These are phyloP conservation scores for Eristalis tenax DNA, from an alignment of 2,888 invertebrate species.

Conservation along the genomic window DNA sequence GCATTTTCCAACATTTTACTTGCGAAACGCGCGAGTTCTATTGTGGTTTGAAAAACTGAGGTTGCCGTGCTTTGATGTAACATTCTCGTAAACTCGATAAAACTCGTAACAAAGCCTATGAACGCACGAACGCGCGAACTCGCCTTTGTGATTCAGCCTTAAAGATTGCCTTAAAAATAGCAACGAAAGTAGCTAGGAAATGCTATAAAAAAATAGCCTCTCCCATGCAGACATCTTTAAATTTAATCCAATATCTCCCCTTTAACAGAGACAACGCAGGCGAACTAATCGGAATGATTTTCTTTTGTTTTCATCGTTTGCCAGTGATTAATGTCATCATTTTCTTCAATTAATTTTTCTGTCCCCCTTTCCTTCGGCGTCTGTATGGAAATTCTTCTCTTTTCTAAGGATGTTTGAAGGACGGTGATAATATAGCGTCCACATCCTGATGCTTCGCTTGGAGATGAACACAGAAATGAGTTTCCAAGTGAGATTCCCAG, in stretches of 20 bases:
- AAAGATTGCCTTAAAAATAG: too few species aligned
- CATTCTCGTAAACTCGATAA: too few species aligned
- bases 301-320: slow-evolving; percentile 17
- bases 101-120: too few species aligned
- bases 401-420: slow-evolving; percentile 20
- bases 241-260: not conserved
- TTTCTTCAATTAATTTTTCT: slow-evolving; percentile 38
- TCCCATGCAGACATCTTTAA: not conserved
- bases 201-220: not conserved
- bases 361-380: not conserved
- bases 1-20: too few species aligned
- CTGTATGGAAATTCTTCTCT: slow-evolving; percentile 23
- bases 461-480: not conserved
- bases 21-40: too few species aligned
- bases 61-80: too few species aligned
- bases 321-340: slow-evolving; percentile 39
- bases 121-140: too few species aligned
- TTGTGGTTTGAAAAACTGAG: too few species aligned
- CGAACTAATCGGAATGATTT: slow-evolving; percentile 18
- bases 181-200: too few species aligned
- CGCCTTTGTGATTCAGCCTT: too few species aligned
- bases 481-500: not conserved
- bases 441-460: not conserved
- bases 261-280: not conserved
- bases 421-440: slow-evolving; percentile 26